A percentile compares a stretch with the other conserved stretches of the same genome.
These are phyloP conservation scores for Aspidapion aeneum DNA, from an alignment of 2,888 invertebrate species.

Conservation along the genomic window DNA sequence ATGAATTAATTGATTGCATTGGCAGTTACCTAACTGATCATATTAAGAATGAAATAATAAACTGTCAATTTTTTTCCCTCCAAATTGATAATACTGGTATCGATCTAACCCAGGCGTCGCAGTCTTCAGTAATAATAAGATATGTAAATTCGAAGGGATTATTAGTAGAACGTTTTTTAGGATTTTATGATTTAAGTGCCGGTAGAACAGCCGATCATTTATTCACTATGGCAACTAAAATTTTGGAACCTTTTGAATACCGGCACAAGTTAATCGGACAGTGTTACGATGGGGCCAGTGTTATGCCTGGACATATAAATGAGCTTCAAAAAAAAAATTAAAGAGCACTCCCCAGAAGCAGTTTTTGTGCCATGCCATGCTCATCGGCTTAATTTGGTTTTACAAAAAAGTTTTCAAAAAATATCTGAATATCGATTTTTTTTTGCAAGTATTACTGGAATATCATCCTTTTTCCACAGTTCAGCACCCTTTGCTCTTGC, in stretches of 20 bases:
- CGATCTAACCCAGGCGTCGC: conserved; percentile 25
- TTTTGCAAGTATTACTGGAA: conserved; percentile 27
- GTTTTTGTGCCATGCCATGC: conserved; percentile 20
- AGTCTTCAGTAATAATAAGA: conserved; percentile 25
- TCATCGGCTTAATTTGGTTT: conserved; percentile 25
- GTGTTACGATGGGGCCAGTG: conserved; percentile 30
- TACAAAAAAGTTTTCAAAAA: conserved; percentile 23
- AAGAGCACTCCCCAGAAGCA: conserved; percentile 24
- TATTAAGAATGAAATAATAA: conserved; percentile 22
- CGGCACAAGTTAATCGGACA: conserved; percentile 27
- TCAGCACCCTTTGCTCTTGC: conserved; percentile 16
- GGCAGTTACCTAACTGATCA: conserved; percentile 23
- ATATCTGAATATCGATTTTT: conserved; percentile 24
- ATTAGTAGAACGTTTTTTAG: conserved; percentile 25
- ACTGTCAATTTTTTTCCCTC: conserved; percentile 24
- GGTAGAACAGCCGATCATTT: conserved; percentile 13
- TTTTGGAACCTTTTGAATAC: conserved; percentile 23
- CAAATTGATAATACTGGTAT: conserved; percentile 30
- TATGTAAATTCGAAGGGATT: conserved; percentile 20
- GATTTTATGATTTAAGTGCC: conserved; percentile 28
- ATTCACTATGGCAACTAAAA: conserved; percentile 7
- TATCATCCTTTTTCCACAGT: conserved; percentile 26
- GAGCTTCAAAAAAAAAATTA: conserved; percentile 22
- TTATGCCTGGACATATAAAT: conserved; percentile 22
- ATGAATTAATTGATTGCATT: conserved; percentile 28